These are phyloP conservation scores for Gymnoscopelus braueri DNA, from an alignment of 2,797 vertebrate genomes.

Conservation along the genomic window DNA sequence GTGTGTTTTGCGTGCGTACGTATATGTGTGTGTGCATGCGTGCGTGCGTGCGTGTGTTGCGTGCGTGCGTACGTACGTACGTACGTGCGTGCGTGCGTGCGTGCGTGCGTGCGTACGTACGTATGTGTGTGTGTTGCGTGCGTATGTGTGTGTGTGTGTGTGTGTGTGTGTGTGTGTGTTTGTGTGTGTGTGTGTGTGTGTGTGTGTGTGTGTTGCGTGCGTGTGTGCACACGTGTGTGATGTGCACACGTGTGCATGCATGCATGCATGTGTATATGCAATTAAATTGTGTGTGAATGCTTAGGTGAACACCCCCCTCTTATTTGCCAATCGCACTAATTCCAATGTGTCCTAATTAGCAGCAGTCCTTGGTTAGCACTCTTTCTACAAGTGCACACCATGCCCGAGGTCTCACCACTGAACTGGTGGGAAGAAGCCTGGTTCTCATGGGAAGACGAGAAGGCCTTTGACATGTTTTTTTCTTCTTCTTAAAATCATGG, in stretches of 20 bases:
- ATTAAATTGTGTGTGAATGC: constrained; percentile 1
- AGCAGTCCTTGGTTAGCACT: background rate
- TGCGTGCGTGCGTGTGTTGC: no score
- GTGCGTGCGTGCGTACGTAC: no score
- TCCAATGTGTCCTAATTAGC: background rate
- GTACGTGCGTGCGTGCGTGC: background rate
- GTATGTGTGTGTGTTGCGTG: no score
- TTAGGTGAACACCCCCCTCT: background rate
- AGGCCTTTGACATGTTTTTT: no score
- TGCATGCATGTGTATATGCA: background rate
- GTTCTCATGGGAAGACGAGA: background rate
- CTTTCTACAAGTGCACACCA: background rate
- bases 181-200: constrained; percentile 9
- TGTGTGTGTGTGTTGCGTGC: constrained; percentile 1
- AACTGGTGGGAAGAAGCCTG: background rate
- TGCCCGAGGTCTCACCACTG: background rate
- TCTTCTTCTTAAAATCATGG: no score
- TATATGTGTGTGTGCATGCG: no score
- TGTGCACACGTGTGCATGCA: background rate
- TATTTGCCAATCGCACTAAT: background rate
- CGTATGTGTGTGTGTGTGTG: no score
- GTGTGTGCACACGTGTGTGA: background rate
- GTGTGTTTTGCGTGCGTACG: no score
- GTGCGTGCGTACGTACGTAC: no score
- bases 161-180: no score